These are phyloP conservation scores for Athalia circularis DNA, from an alignment of 2,888 invertebrate genomes.

Conservation along the genomic window DNA sequence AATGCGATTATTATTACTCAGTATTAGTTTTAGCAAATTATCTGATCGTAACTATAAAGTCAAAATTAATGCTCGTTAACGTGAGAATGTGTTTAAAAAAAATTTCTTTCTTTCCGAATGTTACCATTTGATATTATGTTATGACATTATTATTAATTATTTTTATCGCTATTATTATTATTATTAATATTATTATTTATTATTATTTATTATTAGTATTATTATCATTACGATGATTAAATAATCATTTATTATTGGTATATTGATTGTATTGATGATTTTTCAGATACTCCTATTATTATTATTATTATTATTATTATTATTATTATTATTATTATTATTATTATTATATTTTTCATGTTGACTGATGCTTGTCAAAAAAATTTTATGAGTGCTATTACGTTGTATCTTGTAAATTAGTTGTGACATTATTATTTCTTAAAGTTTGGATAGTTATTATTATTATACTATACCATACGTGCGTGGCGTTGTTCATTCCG, in stretches of 20 bases:
- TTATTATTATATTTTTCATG: slow-evolving; percentile 38
- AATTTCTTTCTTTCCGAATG: slow-evolving; percentile 3
- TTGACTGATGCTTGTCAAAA: slow-evolving; percentile 34
- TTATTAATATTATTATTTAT: slow-evolving; percentile 51
- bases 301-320: slow-evolving; percentile 51
- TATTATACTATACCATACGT: slow-evolving; percentile 32
- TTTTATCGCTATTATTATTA: slow-evolving; percentile 50
- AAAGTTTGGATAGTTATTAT: slow-evolving; percentile 44
- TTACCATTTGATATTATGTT: slow-evolving; percentile 42
- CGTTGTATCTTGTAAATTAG: slow-evolving; percentile 35
- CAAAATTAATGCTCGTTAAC: not conserved
- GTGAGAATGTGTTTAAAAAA: no score
- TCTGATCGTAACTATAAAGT: slow-evolving; percentile 26
- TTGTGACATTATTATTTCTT: slow-evolving; percentile 48
- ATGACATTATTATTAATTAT: slow-evolving; percentile 34
- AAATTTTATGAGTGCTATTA: slow-evolving; percentile 42
- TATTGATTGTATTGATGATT: slow-evolving; percentile 48
- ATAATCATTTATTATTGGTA: slow-evolving; percentile 56
- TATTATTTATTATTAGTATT: slow-evolving; percentile 54
- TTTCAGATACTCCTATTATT: slow-evolving; percentile 46
- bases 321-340: slow-evolving; percentile 30
- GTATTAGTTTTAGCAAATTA: slow-evolving; percentile 46
- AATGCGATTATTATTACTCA: no score
- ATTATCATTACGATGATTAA: slow-evolving; percentile 51
- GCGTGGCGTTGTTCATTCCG: not conserved